Conservation (phyloP, 2,797 vertebrate species). For the Sitta carolinensis region DNA sequence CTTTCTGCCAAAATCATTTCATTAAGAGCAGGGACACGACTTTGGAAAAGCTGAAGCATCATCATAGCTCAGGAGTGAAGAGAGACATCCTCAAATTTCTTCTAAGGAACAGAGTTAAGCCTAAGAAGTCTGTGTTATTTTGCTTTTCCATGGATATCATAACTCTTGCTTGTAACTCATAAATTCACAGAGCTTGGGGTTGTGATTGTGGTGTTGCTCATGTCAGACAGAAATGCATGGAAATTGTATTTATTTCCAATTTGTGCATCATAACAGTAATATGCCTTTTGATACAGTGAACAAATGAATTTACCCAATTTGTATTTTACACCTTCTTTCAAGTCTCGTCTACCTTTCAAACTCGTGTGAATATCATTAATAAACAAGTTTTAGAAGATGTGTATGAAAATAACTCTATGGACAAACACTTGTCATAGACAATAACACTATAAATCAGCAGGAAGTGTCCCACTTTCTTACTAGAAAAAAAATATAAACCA, state of each 20-base stretch:
- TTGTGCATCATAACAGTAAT: not conserved
- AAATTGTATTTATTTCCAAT: not conserved
- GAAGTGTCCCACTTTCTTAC: not conserved
- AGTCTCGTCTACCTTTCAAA: not conserved
- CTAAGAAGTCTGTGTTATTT: not conserved
- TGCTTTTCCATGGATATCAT: not conserved
- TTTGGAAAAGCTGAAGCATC: not conserved
- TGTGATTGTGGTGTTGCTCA: not conserved
- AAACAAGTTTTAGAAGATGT: not conserved
- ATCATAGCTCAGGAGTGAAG: not conserved
- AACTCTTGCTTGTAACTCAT: accelerated
- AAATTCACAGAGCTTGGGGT: not conserved
- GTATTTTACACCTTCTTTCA: not conserved
- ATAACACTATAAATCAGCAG: not conserved
- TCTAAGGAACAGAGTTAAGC: not conserved
- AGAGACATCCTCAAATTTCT: not conserved
- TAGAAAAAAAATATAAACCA: not conserved
- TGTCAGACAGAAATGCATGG: not conserved
- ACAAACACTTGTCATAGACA: not conserved
- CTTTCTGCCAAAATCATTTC: not conserved
- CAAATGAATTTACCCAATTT: not conserved
- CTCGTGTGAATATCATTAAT: not conserved
- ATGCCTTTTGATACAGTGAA: not conserved
- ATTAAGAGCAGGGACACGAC: not conserved
- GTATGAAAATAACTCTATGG: not conserved